Percentiles rank a stretch among this genome's conserved stretches.
phyloP scores from a whole-genome alignment of 2,113 vertebrate species.

The Uropsilus gracilis region DNA sequence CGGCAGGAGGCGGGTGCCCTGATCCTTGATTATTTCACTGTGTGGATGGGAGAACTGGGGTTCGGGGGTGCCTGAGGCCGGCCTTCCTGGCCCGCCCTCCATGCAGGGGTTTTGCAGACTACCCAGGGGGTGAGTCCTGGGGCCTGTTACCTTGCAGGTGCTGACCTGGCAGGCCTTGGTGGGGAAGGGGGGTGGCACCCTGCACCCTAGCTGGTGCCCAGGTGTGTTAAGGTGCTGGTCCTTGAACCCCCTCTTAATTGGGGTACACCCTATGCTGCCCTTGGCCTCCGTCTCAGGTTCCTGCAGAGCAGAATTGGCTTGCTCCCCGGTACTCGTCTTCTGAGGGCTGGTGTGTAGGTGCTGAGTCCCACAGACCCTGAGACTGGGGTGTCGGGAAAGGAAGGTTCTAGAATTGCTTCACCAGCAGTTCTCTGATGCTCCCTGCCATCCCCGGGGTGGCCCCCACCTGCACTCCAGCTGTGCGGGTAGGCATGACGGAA shows the following conservation, averaged over 20 bases:
- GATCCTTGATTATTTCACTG: accelerated
- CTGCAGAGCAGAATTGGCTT: accelerated
- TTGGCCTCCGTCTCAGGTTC: accelerated
- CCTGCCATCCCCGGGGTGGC: not conserved
- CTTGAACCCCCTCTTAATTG: accelerated
- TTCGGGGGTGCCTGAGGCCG: not conserved
- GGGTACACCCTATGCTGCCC: not conserved
- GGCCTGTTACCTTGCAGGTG: not conserved
- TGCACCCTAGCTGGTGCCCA: not conserved
- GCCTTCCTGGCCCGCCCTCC: not conserved
- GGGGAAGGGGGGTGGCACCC: not conserved
- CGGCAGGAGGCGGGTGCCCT: not conserved
- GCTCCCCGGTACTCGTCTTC: accelerated
- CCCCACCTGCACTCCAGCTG: accelerated
- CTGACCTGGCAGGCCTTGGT: accelerated
- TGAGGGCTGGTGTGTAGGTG: accelerated
- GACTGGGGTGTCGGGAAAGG: not conserved
- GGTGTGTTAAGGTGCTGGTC: accelerated
- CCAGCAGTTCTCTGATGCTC: not conserved
- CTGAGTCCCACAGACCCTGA: not conserved
- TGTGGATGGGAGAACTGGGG: accelerated
- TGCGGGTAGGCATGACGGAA: accelerated
- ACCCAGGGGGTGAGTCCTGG: accelerated
- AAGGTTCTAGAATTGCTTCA: not conserved
- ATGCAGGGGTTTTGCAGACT: not conserved